Conservation (phyloP, 2,797 vertebrate genomes). For the Limnodromus scolopaceus region DNA sequence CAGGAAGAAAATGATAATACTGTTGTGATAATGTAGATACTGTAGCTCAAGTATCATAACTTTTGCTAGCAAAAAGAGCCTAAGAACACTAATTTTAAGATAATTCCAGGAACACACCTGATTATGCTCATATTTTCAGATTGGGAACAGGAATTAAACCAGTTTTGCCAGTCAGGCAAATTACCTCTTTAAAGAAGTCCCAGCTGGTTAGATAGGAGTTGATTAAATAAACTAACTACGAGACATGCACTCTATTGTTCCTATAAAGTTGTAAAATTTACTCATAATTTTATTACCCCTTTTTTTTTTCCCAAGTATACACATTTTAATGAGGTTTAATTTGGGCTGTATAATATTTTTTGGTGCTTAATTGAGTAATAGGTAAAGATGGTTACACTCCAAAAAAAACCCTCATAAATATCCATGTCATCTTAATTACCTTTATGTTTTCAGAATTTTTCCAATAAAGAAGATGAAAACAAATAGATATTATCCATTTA, state of each 20-base stretch:
- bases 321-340: neutral
- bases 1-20: neutral
- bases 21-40: neutral
- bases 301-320: neutral
- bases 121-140: neutral
- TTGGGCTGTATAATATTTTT: neutral
- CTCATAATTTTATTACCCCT: neutral
- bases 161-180: neutral
- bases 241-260: neutral
- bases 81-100: neutral
- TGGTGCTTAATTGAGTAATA: neutral
- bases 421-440: neutral
- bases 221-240: neutral
- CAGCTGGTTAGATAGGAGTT: neutral
- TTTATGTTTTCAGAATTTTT: neutral
- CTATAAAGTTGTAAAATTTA: neutral
- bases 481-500: neutral
- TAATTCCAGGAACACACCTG: neutral
- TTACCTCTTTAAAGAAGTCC: neutral
- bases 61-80: neutral
- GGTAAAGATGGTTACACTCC: neutral
- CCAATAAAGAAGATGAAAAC: neutral
- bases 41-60: neutral
- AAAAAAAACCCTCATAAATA: neutral
- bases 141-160: neutral